Conservation (phyloP, 2,113 vertebrate species). For the Budorcas taxicolor region DNA sequence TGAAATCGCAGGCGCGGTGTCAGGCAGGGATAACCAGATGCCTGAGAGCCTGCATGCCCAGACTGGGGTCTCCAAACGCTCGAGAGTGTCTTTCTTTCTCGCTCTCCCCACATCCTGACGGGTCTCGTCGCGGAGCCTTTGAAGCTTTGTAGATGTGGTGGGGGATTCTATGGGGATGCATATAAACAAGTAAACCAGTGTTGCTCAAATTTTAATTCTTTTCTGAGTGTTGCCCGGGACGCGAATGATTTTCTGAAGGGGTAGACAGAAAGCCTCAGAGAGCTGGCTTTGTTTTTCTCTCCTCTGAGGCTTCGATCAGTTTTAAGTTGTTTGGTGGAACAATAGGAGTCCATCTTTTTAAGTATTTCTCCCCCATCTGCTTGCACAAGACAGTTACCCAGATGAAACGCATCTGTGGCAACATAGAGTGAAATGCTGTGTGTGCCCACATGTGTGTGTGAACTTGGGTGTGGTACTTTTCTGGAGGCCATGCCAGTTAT, state of each 20-base stretch:
- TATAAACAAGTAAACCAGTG: constrained; percentile 71
- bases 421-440: not conserved
- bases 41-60: constrained; percentile 43
- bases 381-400: constrained; percentile 40
- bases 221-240: constrained; percentile 51
- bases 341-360: constrained; percentile 59
- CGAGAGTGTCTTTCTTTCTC: constrained; percentile 34
- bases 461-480: not conserved
- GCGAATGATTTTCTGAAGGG: constrained; percentile 59
- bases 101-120: constrained; percentile 53
- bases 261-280: constrained; percentile 57
- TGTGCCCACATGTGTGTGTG: not conserved
- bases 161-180: constrained; percentile 71
- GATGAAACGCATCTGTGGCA: constrained; percentile 14
- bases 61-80: constrained; percentile 53
- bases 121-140: constrained; percentile 58
- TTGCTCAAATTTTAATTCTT: constrained; percentile 75
- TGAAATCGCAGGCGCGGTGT: constrained; percentile 57
- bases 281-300: constrained; percentile 61
- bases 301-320: constrained; percentile 51
- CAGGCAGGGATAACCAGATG: constrained; percentile 71
- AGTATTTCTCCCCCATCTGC: constrained; percentile 43
- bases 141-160: constrained; percentile 59
- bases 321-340: constrained; percentile 59
- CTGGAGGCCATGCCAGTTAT: not conserved